These are phyloP conservation scores for Ornithoptera priamus DNA, from an alignment of 2,888 invertebrate genomes.

Conservation along the genomic window DNA sequence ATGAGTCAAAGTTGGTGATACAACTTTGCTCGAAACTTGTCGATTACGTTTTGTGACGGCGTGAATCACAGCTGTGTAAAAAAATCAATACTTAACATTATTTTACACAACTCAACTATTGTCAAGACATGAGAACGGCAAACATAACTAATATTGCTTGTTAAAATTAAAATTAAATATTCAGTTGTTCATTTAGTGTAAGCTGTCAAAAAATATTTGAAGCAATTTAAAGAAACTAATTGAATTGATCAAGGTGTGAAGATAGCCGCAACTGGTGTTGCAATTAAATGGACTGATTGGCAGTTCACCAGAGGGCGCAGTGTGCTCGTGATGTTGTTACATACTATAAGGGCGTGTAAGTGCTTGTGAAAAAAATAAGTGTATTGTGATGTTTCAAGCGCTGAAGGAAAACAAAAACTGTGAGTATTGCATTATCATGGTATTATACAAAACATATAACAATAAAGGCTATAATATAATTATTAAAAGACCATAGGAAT, in stretches of 20 bases:
- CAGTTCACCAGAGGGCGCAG: constrained; percentile 72
- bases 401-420: constrained; percentile 67
- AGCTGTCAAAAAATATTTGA: constrained; percentile 10
- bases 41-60: constrained; percentile 33
- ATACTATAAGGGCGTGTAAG: constrained; percentile 77
- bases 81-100: constrained; percentile 67
- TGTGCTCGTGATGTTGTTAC: constrained; percentile 77
- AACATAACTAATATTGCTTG: background rate
- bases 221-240: constrained; percentile 50
- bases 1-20: constrained; percentile 56
- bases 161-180: background rate
- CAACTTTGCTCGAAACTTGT: constrained; percentile 55
- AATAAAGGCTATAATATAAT: constrained; percentile 47
- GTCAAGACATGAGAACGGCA: too few species aligned
- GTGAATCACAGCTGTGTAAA: constrained; percentile 68
- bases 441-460: constrained; percentile 36
- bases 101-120: constrained; percentile 35
- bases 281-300: constrained; percentile 34
- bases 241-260: constrained; percentile 61
- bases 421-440: constrained; percentile 56
- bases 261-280: constrained; percentile 54
- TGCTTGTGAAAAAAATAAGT: constrained; percentile 75
- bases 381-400: constrained; percentile 73
- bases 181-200: background rate
- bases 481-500: constrained; percentile 63